Base-by-base conservation (phyloP, 2,888 invertebrate species). In the Orgyia antiqua region DNA sequence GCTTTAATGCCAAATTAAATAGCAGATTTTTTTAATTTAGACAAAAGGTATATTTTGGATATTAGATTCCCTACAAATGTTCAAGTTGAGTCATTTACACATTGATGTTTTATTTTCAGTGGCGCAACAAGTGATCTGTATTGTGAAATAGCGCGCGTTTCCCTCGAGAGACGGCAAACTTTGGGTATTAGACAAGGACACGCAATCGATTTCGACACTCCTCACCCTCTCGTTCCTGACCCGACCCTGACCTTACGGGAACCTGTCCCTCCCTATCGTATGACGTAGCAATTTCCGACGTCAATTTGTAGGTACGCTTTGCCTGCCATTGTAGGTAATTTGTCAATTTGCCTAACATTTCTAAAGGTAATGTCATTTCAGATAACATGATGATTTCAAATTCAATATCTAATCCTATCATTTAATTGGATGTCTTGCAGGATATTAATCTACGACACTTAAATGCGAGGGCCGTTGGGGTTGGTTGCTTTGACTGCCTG, bases 161-260 rank as follows among this genome's bases (percentile, higher is more conserved):
- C 21, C 37, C 33, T 32, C 34, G 31, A 31, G 28, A 18, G 37
- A 47, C 42, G 50, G 52, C 51, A 49, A 42, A 37, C 32, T 37
- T 42, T 44, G 44, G 36, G 40, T 42, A 52, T 41, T 58, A 65
- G 58, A 60, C 70, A 75, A 71, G 73, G 73, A 60, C 72, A 58
- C 45, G 45, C 40, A 51, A 74, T 75, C 73, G 71, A 76, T 74
- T 57, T 39, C 53, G 41, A 43, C 45, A 49, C 46, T 42, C 40
- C 41, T 40, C 33, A 31, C 38, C 39, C 33, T 38, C 37, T 29
- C 48, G 41, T 44, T 68, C 66, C 65, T 59, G 73, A 58, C 67
- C 54, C 51, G 74, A 63, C 76, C 77, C 58, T 77, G 77, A 77
- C 77, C 76, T 52, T 43, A 37, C 50, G 48, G 51, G 45, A 48